Base-by-base conservation (phyloP, 1,140 invertebrate genomes). In the Aphis craccivora region DNA sequence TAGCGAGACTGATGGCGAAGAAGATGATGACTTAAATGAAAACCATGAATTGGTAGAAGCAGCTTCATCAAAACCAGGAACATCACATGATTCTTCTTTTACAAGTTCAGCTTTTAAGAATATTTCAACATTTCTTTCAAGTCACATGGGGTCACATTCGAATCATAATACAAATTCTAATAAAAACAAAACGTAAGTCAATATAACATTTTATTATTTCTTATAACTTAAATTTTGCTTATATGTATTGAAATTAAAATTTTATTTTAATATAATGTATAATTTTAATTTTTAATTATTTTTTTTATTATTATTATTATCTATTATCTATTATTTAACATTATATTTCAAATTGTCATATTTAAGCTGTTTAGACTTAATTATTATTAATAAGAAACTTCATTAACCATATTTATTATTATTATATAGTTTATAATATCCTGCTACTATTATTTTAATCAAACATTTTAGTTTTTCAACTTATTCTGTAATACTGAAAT, bases 1-100 rank as follows among this genome's bases (percentile, higher is more conserved):
- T 95, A 98, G 97, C 90, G 97, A 98, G 95, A 97, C 97, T 0
- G 98, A 98, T 94, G 97, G 95, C 45, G 95, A 95, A 93, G 94
- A 94, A 55, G 94, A 97, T 94, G 97, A 97, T 1, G 97, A 37
- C 18, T 4, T 87, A 40, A 53, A 93, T 86, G 81, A 86, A 30
- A 93, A 84, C 53, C 76, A 53, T 84, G 81, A 84, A 53, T 23
- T 45, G 25, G 48, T 86, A 22, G 91, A 93, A 25, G 1, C 76
- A 30, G 40, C 81, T 43, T 81, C 60, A 40, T 87, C 55, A 92
- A 92, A 94, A 88, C 40, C 96, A 0, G 97, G 97, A 90, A 95
- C 92, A 51, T 94, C 94, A 7, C 93, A 94, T 67, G 94, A 94
- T 81, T 94, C 94, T 45, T 94, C 94, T 67, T 94, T 94, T 93